phyloP scores from a whole-genome alignment of 1,140 invertebrate genomes.

The Arion vulgaris region DNA sequence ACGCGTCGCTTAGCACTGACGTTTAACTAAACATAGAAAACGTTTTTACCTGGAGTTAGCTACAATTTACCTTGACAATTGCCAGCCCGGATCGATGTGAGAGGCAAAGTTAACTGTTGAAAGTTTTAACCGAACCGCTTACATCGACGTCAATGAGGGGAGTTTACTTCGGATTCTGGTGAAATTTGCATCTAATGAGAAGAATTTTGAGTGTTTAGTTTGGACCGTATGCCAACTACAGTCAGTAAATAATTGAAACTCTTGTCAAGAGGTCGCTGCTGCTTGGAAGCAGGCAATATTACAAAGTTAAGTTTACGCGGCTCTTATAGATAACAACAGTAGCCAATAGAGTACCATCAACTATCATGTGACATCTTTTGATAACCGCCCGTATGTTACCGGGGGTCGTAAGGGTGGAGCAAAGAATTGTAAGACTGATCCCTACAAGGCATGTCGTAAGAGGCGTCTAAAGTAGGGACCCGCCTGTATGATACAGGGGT shows the following conservation, averaged over 20 bases:
- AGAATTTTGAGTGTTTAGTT: not conserved
- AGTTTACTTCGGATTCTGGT: not conserved
- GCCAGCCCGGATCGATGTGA: not conserved
- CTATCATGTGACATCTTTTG: no score
- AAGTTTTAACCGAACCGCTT: not conserved
- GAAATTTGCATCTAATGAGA: conserved; percentile 2
- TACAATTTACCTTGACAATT: not conserved
- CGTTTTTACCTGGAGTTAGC: not conserved
- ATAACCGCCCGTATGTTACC: no score
- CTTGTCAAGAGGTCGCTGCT: no score
- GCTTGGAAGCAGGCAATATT: no score
- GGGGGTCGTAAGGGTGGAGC: no score
- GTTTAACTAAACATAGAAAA: conserved; percentile 12
- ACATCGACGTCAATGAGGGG: not conserved
- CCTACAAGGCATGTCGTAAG: no score
- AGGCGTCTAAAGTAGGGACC: no score
- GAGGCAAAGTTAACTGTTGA: conserved; percentile 1
- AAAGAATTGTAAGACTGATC: no score
- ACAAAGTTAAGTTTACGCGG: no score
- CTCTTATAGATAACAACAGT: no score
- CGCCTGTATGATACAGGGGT: no score
- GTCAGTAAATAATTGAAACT: not conserved
- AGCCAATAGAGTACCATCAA: no score
- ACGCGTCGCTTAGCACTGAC: not conserved
- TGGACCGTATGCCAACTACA: not conserved